Base-by-base conservation (phyloP, 2,797 vertebrate species). In the Scleropages formosus region DNA sequence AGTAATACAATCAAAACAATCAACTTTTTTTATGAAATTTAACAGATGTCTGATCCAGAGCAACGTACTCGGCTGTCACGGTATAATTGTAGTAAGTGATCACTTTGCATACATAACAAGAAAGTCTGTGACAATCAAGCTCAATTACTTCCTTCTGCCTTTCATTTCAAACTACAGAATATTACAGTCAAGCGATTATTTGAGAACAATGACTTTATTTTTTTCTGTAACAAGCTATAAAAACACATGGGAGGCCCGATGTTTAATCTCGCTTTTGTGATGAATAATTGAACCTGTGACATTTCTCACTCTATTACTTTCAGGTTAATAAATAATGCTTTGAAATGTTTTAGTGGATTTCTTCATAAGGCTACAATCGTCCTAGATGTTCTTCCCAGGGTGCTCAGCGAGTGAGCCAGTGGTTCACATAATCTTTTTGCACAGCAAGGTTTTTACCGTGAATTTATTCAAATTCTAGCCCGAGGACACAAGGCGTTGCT, bases 331-430 rank as follows among this genome's bases (percentile, higher is more conserved):
- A 60, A 59, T 61, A 68, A 74, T 73, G 56, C 61, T 68, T 39
- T 44, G 16, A 68, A 49, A n/a, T 58, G 49, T 20, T 75, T 27
- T 59, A 44, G 47, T 49, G 72, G 78, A 51, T 75, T 71, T 79
- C 63, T 73, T 73, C 63, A 78, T 69, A 68, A 27, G 31, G 64
- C 60, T 58, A 18, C 11, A 39, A 79, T 81, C 26, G 26, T 80
- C n/a, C 75, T 74, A 70, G 63, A 77, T 73, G 51, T 77, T 72
- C n/a, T 61, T 60, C 74, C 59, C 44, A 16, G 26, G 49, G 58
- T 61, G 12, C 61, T 65, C 78, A 49, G 62, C 46, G 70, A 62
- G 76, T 12, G 77, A 68, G 67, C 24, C 65, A 31, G 46, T 75
- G 53, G 47, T 73, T 75, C 31, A 60, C 39, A 24, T 78, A n/a